phyloP scores from a whole-genome alignment of 2,797 vertebrate species.

The Eremophila alpestris region DNA sequence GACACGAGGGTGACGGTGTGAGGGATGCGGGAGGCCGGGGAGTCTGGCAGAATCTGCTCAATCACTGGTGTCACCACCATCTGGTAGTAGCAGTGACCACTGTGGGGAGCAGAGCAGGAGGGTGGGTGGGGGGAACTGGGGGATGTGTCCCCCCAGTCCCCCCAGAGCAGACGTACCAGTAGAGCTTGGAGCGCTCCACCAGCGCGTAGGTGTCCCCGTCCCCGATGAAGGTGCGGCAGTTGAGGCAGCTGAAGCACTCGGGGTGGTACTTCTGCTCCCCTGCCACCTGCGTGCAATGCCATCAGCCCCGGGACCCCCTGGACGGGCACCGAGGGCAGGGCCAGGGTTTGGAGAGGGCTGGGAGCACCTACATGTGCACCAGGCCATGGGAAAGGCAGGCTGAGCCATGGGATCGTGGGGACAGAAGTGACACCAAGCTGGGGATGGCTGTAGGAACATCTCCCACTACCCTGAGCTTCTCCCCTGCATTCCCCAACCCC shows the following conservation, averaged over 20 bases:
- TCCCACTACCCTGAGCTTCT: not conserved
- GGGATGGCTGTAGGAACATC: not conserved
- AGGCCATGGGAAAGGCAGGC: not conserved
- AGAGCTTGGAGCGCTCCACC: constrained; percentile 97
- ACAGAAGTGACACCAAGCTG: not conserved
- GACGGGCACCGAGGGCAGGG: accelerated
- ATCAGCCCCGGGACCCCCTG: accelerated
- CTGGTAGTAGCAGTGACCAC: constrained; percentile 95
- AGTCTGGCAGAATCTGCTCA: constrained; percentile 85
- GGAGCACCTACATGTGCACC: not conserved
- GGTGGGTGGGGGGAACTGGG: not conserved
- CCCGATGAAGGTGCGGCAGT: constrained; percentile 90
- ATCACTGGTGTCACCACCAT: constrained; percentile 90
- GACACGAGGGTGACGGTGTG: constrained; percentile 97
- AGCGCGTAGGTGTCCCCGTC: constrained; percentile 97
- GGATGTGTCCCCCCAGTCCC: accelerated
- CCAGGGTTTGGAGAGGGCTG: accelerated
- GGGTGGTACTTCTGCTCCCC: constrained; percentile 99
- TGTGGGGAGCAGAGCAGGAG: constrained; percentile 3
- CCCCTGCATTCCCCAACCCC: not conserved
- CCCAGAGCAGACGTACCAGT: constrained; percentile 84
- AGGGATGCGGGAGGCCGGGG: constrained; percentile 88
- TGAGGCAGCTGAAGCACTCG: constrained; percentile 95
- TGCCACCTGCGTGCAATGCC: constrained; percentile 82
- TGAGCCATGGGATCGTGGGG: accelerated